These are phyloP conservation scores for Erebia palarica DNA, from an alignment of 2,888 invertebrate species.

Conservation along the genomic window DNA sequence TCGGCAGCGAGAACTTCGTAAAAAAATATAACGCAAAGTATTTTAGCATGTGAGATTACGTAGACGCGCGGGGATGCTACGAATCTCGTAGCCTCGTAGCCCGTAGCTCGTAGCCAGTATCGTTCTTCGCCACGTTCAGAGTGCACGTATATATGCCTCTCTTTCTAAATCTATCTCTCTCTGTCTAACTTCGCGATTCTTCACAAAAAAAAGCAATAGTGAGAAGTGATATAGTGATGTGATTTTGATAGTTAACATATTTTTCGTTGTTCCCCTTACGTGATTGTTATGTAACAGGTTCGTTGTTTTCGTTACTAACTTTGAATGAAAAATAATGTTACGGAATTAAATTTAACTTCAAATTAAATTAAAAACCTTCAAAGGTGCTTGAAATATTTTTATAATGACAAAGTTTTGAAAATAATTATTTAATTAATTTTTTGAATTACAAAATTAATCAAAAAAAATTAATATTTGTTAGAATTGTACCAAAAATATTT, in stretches of 20 bases:
- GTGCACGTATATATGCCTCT: constrained; percentile 44
- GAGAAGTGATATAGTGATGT: constrained; percentile 37
- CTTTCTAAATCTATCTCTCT: constrained; percentile 45
- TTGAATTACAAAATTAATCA: neutral
- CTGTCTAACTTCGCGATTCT: constrained; percentile 48
- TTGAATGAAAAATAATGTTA: constrained; percentile 19
- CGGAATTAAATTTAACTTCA: neutral
- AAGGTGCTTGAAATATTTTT: constrained; percentile 1
- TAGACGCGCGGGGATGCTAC: constrained; percentile 46
- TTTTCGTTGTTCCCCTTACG: constrained; percentile 26
- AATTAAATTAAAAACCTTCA: neutral
- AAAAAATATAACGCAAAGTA: constrained; percentile 26
- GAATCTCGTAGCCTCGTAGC: constrained; percentile 45
- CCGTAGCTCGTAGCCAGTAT: constrained; percentile 47
- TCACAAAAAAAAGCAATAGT: constrained; percentile 41
- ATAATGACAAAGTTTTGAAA: neutral
- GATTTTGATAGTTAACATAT: constrained; percentile 32
- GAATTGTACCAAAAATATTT: neutral
- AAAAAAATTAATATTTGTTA: neutral
- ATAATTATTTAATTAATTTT: neutral
- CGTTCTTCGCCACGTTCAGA: constrained; percentile 43
- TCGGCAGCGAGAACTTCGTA: constrained; percentile 8
- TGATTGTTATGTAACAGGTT: constrained; percentile 43
- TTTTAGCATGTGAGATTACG: constrained; percentile 40
- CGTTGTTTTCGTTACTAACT: constrained; percentile 26